Conservation (phyloP, 2,113 vertebrate species). For the Fregata magnificens region DNA sequence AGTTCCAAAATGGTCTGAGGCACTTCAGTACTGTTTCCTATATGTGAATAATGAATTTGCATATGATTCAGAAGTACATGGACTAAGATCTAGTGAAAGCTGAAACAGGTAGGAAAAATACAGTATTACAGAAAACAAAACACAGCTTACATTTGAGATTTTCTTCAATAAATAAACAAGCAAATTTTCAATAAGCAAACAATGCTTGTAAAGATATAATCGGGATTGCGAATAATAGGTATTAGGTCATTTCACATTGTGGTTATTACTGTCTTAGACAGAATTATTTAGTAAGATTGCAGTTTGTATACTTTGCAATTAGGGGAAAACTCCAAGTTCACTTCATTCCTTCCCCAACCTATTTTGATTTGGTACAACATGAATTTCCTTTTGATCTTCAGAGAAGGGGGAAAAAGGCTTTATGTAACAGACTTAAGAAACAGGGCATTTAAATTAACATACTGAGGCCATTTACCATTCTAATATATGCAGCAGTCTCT, state of each 20-base stretch:
- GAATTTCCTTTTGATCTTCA: slow-evolving; percentile 16
- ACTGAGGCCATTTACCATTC: neutral
- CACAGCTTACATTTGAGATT: neutral
- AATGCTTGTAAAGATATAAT: neutral
- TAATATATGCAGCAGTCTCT: neutral
- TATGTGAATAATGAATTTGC: neutral
- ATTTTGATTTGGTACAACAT: neutral
- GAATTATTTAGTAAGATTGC: neutral
- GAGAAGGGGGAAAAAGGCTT: neutral
- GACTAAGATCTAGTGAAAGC: neutral
- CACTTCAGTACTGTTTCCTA: neutral
- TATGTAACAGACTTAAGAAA: neutral
- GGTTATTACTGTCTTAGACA: neutral
- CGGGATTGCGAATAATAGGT: neutral
- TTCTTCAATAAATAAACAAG: neutral
- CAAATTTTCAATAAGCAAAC: neutral
- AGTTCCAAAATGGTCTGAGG: neutral
- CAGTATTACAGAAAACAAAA: neutral
- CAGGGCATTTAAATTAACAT: neutral
- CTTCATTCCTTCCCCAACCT: neutral
- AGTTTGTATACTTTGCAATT: neutral
- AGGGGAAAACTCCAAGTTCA: neutral
- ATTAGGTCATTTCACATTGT: neutral
- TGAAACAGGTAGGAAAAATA: neutral
- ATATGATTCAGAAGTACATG: neutral